Conservation (phyloP, 2,113 vertebrate genomes). For the Acanthisitta chloris region DNA sequence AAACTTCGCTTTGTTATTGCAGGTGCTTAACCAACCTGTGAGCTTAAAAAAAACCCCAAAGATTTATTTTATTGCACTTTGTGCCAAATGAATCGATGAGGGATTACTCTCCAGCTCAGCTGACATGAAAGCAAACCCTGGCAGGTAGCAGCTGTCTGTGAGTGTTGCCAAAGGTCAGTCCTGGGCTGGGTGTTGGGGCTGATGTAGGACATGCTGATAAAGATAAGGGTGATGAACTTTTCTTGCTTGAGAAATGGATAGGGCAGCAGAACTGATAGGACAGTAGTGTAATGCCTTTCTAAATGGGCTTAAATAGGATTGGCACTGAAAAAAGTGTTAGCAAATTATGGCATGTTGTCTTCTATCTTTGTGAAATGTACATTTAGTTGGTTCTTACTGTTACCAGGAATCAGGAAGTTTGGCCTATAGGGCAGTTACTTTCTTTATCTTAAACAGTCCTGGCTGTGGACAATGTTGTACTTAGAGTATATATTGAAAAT, state of each 20-base stretch:
- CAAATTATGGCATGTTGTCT: fast-evolving
- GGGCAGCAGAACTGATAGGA: not conserved
- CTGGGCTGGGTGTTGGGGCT: fast-evolving
- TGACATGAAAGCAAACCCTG: not conserved
- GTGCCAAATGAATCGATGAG: not conserved
- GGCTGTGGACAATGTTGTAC: not conserved
- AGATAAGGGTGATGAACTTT: not conserved
- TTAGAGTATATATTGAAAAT: not conserved
- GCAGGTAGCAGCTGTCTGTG: not conserved
- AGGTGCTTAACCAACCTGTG: slow-evolving; percentile 22
- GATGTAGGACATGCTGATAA: not conserved
- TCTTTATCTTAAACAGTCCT: not conserved
- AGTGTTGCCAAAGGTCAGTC: not conserved
- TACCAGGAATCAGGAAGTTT: not conserved
- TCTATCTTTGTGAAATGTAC: not conserved
- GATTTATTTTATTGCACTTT: not conserved
- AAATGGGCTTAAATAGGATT: not conserved
- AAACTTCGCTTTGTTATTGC: not conserved
- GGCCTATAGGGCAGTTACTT: not conserved
- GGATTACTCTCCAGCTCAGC: not conserved
- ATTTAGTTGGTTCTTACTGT: not conserved
- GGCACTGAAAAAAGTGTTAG: not conserved
- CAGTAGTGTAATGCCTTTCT: not conserved
- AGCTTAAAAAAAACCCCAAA: not conserved
- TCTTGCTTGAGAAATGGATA: not conserved